phyloP scores from a whole-genome alignment of 2,797 vertebrate genomes.

The Helarctos malayanus region DNA sequence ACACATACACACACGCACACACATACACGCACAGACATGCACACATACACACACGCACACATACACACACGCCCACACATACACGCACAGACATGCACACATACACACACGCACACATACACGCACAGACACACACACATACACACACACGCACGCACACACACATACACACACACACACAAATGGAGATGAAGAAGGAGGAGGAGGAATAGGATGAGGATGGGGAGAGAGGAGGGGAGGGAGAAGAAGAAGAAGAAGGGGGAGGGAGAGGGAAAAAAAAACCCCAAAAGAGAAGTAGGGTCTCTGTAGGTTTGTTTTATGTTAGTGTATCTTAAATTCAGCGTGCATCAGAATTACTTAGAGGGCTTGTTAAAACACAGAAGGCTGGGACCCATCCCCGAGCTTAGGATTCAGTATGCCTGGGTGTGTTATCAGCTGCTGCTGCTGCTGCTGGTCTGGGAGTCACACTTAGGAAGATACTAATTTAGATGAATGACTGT shows the following conservation, averaged over 20 bases:
- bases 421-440: neutral
- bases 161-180: no score
- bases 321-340: neutral
- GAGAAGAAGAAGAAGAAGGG: neutral
- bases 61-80: no score
- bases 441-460: neutral
- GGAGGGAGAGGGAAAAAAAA: no score
- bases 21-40: no score
- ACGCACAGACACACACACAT: no score
- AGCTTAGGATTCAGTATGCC: neutral
- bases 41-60: no score
- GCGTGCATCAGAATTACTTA: neutral
- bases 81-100: no score
- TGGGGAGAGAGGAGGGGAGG: neutral
- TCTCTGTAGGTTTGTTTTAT: neutral
- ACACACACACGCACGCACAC: no score
- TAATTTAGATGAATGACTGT: neutral
- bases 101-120: no score
- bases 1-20: no score
- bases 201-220: neutral
- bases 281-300: neutral
- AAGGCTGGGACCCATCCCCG: neutral
- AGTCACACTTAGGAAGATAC: neutral
- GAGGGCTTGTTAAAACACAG: neutral
- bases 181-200: neutral